Evolutionary conservation across 2,797 vertebrate genomes (phyloP).

Genomic region (Phalanger gymnotis): DNA sequence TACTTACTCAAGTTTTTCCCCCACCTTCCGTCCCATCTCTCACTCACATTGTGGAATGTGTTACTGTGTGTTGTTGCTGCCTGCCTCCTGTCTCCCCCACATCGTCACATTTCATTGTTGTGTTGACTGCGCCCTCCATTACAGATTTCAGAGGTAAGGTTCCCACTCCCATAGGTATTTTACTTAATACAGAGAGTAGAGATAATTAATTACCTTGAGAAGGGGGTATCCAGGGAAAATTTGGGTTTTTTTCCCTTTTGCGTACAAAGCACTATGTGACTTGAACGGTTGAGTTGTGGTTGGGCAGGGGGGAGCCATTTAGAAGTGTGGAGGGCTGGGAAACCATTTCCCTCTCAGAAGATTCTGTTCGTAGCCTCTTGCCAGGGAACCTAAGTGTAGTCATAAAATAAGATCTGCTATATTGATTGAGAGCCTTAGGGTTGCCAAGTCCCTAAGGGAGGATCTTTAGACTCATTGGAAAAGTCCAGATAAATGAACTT

Average conservation of each 20-base stretch:
- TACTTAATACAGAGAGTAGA: constrained; percentile 56
- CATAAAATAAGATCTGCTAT: not conserved
- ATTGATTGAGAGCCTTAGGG: not conserved
- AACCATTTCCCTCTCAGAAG: not conserved
- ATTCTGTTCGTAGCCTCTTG: not conserved
- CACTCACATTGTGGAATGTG: constrained; percentile 85
- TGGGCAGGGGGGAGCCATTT: not conserved
- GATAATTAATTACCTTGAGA: not conserved
- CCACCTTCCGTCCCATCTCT: constrained; percentile 85
- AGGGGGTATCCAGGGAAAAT: not conserved
- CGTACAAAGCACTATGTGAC: not conserved
- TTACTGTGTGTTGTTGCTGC: constrained; percentile 88
- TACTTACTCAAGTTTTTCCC: constrained; percentile 87
- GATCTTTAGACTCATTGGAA: not conserved
- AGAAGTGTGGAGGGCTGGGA: not conserved
- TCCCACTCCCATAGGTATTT: constrained; percentile 54
- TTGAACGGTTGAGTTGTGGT: not conserved
- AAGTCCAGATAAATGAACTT: not conserved
- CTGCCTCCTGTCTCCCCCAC: constrained; percentile 86
- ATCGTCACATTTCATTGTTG: constrained; percentile 90
- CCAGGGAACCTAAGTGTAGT: not conserved
- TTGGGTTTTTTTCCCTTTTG: not conserved
- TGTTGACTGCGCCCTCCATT: constrained; percentile 88
- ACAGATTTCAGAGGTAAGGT: constrained; percentile 89
- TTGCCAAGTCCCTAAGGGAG: not conserved